Evolutionary conservation across 2,113 vertebrate species (phyloP), one percentile per base, ranked within the genome.

Genomic region (Nansenia antarctica): DNA sequence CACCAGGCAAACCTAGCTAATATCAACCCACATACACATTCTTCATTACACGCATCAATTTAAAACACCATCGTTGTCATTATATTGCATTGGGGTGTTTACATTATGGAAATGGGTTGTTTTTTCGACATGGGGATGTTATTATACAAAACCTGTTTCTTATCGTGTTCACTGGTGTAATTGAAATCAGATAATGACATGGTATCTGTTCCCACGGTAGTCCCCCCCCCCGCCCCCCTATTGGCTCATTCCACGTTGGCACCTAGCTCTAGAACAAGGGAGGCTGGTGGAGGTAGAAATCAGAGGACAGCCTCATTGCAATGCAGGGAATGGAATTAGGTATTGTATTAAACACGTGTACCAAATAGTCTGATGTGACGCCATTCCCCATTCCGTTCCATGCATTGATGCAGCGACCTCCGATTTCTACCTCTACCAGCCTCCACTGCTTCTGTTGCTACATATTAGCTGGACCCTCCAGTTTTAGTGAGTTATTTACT

Each of bases 21-120:
- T 31, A 58, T 15, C 24, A 53, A 32, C 34, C n/a, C 24, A 57
- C 11, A 3, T 29, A 57, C 57, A 26, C 57, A 27, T 31, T 57
- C 12, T 57, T 57, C 22, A 37, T 67, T 67, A 67, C 34, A 67
- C 18, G 53, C 65, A 39, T 67, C 22, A 67, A 30, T 67, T 67
- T 42, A 11, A 54, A 66, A 54, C 42, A 35, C 47, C 11, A 53
- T 54, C 30, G 45, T 6, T 22, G 45, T 6, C 31, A 34, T n/a
- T 34, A n/a, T 2, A 24, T 53, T 53, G 15, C 49, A 24, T 24
- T 54, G 18, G 31, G 3, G 20, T 42, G 22, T 57, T 67, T 67
- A 29, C 65, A 64, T 67, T 54, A 47, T 64, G 27, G 15, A 29
- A 64, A 31, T 49, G 45, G 20, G 29, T 20, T 62, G 27, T 52